Evolutionary conservation across 2,113 vertebrate species (phyloP).

Genomic region (Zingel zingel): DNA sequence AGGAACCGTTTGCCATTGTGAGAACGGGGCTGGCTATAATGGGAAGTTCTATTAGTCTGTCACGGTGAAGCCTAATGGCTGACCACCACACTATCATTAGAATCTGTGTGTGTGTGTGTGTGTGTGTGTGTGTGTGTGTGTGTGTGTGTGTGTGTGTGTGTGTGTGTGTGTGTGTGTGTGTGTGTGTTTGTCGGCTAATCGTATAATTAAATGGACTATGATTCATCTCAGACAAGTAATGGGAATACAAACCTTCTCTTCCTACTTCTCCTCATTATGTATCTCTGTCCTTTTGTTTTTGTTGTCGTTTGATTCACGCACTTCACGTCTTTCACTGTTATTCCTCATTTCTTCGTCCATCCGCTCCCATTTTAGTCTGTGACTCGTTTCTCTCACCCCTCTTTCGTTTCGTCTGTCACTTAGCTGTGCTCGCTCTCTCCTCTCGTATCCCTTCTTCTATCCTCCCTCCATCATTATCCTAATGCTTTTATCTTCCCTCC

Average conservation of each 20-base stretch:
- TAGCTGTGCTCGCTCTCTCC: constrained; percentile 14
- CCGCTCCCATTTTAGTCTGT: constrained; percentile 28
- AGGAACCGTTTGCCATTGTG: constrained; percentile 66
- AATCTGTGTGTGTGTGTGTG: constrained; percentile 42
- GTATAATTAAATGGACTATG: constrained; percentile 63
- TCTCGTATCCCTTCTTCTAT: constrained; percentile 21
- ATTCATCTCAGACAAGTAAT: constrained; percentile 63
- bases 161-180: constrained; percentile 34
- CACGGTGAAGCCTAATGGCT: constrained; percentile 58
- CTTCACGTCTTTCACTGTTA: constrained; percentile 12
- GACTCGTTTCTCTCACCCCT: constrained; percentile 22
- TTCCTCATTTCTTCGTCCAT: constrained; percentile 36
- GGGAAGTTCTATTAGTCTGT: constrained; percentile 70
- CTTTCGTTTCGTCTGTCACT: constrained; percentile 40
- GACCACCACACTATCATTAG: constrained; percentile 66
- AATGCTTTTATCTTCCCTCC: constrained; percentile 51
- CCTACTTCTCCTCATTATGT: constrained; percentile 23
- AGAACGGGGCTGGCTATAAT: constrained; percentile 64
- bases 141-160: constrained; percentile 26
- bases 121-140: constrained; percentile 25
- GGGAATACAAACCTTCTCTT: constrained; percentile 41
- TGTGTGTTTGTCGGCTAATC: constrained; percentile 50
- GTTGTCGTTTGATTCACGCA: constrained; percentile 42
- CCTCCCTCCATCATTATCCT: constrained; percentile 31
- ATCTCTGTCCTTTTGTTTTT: constrained; percentile 48